phyloP scores from a whole-genome alignment of 2,888 invertebrate species.

The Lochmaea crataegi region DNA sequence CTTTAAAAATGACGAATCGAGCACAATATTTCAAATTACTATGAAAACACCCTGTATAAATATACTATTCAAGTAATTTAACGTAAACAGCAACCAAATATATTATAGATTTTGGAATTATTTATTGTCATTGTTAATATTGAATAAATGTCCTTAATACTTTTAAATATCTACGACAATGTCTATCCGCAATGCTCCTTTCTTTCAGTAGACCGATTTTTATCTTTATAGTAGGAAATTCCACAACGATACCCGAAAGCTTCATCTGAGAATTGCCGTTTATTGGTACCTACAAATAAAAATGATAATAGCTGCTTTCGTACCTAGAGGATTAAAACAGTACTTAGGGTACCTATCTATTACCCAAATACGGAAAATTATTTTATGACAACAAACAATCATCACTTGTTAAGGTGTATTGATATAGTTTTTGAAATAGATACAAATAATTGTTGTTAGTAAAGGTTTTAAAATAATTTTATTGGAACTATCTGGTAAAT shows the following conservation, averaged over 20 bases:
- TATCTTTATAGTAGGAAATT: constrained; percentile 39
- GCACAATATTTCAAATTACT: no score
- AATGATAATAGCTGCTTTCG: constrained; percentile 18
- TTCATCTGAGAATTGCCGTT: constrained; percentile 22
- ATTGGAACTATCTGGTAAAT: not conserved
- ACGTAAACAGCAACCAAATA: no score
- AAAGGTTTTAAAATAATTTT: not conserved
- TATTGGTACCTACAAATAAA: constrained; percentile 29
- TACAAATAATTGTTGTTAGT: not conserved
- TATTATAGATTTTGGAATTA: no score
- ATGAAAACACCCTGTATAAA: no score
- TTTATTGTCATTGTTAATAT: not conserved
- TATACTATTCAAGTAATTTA: no score
- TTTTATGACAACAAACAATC: constrained; percentile 16
- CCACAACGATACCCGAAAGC: constrained; percentile 21
- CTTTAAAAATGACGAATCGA: no score
- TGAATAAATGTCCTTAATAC: not conserved
- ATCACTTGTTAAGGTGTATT: not conserved
- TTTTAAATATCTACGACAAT: constrained; percentile 1
- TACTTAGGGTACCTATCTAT: constrained; percentile 4
- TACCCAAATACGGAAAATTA: constrained; percentile 11
- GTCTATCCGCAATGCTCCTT: not conserved
- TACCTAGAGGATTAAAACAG: constrained; percentile 10
- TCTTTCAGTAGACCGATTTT: constrained; percentile 32
- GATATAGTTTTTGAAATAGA: not conserved